Percentiles rank a stretch among this genome's conserved stretches.
Evolutionary conservation across 2,113 vertebrate species (phyloP).

Genomic region (Phoenicopterus ruber): DNA sequence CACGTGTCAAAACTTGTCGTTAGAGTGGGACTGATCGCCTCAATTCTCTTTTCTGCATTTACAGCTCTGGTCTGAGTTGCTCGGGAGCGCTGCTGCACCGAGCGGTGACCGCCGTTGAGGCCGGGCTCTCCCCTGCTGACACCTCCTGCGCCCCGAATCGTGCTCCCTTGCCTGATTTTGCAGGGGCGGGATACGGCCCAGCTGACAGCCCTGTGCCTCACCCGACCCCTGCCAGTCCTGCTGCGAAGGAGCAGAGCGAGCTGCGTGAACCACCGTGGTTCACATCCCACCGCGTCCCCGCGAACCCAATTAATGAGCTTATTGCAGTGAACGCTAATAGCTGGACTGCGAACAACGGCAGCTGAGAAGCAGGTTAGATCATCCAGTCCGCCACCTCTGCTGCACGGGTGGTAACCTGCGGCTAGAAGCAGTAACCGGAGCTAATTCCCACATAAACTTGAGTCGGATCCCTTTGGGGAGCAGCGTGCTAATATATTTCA

Average conservation of each 20-base stretch:
- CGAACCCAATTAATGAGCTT: not conserved
- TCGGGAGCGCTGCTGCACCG: accelerated
- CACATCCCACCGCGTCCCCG: not conserved
- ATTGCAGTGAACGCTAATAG: accelerated
- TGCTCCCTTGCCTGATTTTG: not conserved
- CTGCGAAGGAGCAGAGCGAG: accelerated
- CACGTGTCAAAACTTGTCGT: not conserved
- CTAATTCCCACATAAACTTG: not conserved
- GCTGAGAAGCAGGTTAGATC: not conserved
- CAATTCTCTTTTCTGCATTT: not conserved
- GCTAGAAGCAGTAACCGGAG: not conserved
- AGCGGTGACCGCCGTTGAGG: accelerated
- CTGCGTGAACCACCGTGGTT: accelerated
- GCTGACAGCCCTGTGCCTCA: not conserved
- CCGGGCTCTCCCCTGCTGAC: not conserved
- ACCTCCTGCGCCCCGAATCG: not conserved
- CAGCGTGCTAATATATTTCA: accelerated
- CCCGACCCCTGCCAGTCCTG: not conserved
- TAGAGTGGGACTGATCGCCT: accelerated
- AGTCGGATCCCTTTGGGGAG: not conserved
- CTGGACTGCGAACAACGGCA: accelerated
- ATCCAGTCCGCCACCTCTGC: not conserved
- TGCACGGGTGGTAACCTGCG: no score
- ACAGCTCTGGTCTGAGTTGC: not conserved
- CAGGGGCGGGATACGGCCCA: accelerated